A percentile compares a stretch with the other conserved stretches of the same genome.
phyloP scores from a whole-genome alignment of 2,797 vertebrate species.

The Lutjanus campechanus region DNA sequence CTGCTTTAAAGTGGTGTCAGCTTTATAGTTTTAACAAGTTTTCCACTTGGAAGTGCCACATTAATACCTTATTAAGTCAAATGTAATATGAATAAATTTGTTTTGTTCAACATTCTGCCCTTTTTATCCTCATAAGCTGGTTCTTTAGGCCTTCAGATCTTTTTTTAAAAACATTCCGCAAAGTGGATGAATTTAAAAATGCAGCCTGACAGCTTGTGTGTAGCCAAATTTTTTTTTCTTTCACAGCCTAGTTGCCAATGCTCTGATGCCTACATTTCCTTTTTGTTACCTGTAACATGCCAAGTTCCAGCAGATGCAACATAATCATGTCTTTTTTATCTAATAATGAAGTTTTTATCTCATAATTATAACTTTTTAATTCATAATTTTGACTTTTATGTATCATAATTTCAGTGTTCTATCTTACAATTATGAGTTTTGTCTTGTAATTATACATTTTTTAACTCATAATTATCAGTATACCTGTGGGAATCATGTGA shows the following conservation, averaged over 20 bases:
- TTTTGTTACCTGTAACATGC: conserved; percentile 60
- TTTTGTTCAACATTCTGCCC: conserved; percentile 22
- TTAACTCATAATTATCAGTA: too few relatives aligned
- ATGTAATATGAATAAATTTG: conserved; percentile 23
- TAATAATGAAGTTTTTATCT: too few relatives aligned
- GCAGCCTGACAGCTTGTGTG: conserved; percentile 33
- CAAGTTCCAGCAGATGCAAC: conserved; percentile 79
- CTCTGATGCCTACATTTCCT: conserved; percentile 55
- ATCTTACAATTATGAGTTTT: too few relatives aligned
- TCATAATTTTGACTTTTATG: too few relatives aligned
- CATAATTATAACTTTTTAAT: too few relatives aligned
- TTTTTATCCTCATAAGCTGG: conserved; percentile 20
- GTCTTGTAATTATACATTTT: too few relatives aligned
- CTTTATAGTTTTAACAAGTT: conserved; percentile 45
- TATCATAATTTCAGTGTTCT: too few relatives aligned
- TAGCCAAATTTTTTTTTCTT: conserved; percentile 27
- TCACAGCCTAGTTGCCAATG: conserved; percentile 47
- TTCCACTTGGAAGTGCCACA: conserved; percentile 26
- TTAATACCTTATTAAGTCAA: conserved; percentile 30
- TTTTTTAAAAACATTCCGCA: background rate
- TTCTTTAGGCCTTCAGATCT: conserved; percentile 9
- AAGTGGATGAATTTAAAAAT: conserved; percentile 11
- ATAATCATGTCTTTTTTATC: conserved; percentile 9
- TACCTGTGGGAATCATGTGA: too few relatives aligned
- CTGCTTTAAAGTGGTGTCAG: conserved; percentile 46